Evolutionary conservation across 2,113 vertebrate genomes (phyloP).

Genomic region (Cnemophilus loriae): DNA sequence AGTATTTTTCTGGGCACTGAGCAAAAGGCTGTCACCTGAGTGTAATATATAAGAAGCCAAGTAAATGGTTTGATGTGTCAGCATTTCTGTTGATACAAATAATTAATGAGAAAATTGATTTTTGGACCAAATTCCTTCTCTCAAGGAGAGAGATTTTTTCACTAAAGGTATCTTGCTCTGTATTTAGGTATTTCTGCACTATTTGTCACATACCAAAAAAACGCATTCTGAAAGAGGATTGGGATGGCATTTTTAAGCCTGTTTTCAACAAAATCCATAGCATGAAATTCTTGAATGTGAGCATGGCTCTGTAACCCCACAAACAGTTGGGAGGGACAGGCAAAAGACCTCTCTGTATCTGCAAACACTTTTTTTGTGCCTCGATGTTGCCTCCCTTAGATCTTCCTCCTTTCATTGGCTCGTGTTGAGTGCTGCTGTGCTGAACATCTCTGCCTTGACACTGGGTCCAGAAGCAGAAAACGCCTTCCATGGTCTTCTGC

Average conservation of each 20-base stretch:
- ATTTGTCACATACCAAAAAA: neutral
- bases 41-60: neutral
- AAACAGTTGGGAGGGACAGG: neutral
- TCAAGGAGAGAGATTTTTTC: neutral
- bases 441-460: neutral
- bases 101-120: conserved; percentile 20
- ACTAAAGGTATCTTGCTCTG: neutral
- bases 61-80: neutral
- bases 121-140: neutral
- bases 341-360: neutral
- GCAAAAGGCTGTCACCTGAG: neutral
- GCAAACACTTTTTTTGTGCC: neutral
- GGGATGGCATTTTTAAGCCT: neutral
- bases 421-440: neutral
- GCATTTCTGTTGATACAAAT: neutral
- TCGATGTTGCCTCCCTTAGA: accelerated
- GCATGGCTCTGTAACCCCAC: neutral
- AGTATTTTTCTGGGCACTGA: neutral
- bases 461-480: neutral
- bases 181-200: neutral
- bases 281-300: neutral
- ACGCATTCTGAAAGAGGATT: neutral
- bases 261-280: neutral
- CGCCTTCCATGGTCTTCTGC: neutral
- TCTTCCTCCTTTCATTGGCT: neutral